A percentile compares a stretch with the other conserved stretches of the same genome.
These are phyloP conservation scores for Formicarius rufipectus DNA, from an alignment of 2,113 vertebrate genomes.

Conservation along the genomic window DNA sequence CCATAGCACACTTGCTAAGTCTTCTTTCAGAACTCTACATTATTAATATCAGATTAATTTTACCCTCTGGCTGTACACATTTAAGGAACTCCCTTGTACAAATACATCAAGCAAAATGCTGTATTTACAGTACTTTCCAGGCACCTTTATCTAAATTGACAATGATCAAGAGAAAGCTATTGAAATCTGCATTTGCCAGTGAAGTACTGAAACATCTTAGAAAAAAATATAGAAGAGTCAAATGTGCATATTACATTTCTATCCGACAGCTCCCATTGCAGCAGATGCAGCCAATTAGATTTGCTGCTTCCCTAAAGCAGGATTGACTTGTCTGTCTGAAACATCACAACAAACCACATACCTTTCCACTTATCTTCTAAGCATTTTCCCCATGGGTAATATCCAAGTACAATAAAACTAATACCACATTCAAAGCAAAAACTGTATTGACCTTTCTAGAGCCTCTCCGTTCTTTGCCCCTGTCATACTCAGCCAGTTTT, in stretches of 20 bases:
- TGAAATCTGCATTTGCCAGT: background rate
- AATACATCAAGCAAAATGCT: background rate
- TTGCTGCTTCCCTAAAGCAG: background rate
- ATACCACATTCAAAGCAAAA: background rate
- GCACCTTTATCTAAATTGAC: background rate
- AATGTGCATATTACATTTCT: background rate
- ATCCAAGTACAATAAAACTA: background rate
- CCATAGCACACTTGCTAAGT: background rate
- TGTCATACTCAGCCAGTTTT: background rate
- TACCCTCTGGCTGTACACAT: background rate
- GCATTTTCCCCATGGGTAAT: background rate
- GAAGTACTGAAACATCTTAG: background rate
- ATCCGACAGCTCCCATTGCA: background rate
- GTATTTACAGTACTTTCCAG: background rate
- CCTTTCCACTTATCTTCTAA: background rate
- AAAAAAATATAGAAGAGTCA: background rate
- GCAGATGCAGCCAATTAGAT: slow-evolving; percentile 4
- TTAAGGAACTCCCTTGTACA: slow-evolving; percentile 11
- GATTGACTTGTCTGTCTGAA: slow-evolving; percentile 6
- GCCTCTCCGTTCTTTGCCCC: background rate
- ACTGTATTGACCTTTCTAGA: background rate
- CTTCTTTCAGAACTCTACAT: background rate
- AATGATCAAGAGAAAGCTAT: background rate
- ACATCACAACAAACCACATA: background rate
- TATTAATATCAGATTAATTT: slow-evolving; percentile 64